Base-by-base conservation (phyloP, 2,113 vertebrate genomes). In the Gila orcuttii region DNA sequence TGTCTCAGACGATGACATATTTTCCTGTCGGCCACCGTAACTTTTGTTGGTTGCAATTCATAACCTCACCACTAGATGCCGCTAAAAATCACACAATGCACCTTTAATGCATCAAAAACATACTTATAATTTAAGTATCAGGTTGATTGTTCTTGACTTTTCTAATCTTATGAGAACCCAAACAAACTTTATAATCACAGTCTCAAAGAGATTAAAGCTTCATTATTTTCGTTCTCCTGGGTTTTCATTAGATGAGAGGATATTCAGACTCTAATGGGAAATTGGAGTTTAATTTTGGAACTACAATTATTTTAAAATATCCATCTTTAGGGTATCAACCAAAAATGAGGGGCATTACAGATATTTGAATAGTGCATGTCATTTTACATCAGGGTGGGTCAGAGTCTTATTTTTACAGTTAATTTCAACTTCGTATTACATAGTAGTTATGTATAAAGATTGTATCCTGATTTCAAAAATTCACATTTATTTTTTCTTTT, bases 291-390 rank as follows among this genome's bases (percentile, higher is more conserved):
- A 50, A 28, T 75, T 25, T 50, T 47, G 42, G 39, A 17, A 75
- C 47, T 47, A 75, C n/a, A 13, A 50, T 75, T 75, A 25, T 75
- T 45, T 75, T 50, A 25, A 47, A 42, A 75, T 75, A 75, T 28
- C 3, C 42, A 47, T 47, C 42, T 75, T 75, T 71, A 21, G 21
- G 69, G 21, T 42, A 42, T 42, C 12, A 75, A 17, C 71, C 73
- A 75, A 45, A 75, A n/a, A 47, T 25, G 42, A 74, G 12, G 23
- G 39, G 2, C 23, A 47, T 25, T 47, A 25, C 42, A 25, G 39
- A 74, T 45, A 74, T 74, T 74, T 45, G 1, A 47, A 75, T 2
- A 25, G 9, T 15, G 6, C 11, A 75, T 62, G 9, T 47, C 12
- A 75, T 42, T 2, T 47, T 47, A 75, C 13, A 73, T n/a, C 5